phyloP scores from a whole-genome alignment of 2,888 invertebrate species.

The Cepaea hortensis region DNA sequence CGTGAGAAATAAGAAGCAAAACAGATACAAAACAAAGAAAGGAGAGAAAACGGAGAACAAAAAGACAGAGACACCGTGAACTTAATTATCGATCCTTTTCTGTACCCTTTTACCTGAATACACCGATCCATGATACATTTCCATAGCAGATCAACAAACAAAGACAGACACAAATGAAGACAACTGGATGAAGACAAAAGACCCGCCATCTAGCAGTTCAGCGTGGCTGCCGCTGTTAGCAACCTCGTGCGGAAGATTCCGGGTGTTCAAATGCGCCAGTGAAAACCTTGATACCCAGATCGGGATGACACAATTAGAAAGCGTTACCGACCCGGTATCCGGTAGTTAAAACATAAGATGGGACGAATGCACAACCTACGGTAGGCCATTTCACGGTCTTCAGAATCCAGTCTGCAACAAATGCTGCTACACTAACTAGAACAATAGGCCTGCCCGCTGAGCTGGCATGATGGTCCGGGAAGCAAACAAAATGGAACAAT shows the following conservation, averaged over 20 bases:
- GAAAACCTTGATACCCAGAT: not conserved
- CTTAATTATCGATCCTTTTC: slow-evolving; percentile 8
- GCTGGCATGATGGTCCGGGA: slow-evolving; percentile 23
- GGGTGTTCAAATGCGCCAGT: not conserved
- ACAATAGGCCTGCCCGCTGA: slow-evolving; percentile 6
- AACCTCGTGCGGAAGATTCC: slow-evolving; percentile 1
- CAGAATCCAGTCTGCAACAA: slow-evolving; percentile 34
- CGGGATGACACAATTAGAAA: not conserved
- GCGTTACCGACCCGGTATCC: not conserved
- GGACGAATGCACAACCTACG: not conserved
- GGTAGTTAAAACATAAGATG: slow-evolving; percentile 13
- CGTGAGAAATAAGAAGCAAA: not conserved
- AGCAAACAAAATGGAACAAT: slow-evolving; percentile 27
- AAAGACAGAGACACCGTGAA: too few species aligned
- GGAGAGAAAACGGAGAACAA: too few species aligned
- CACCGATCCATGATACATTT: slow-evolving; percentile 15
- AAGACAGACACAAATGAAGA: slow-evolving; percentile 18
- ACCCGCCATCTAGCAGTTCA: slow-evolving; percentile 15
- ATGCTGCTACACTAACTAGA: slow-evolving; percentile 16
- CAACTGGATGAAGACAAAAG: slow-evolving; percentile 27
- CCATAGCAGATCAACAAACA: slow-evolving; percentile 24
- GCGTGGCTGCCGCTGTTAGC: not conserved
- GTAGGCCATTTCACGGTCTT: slow-evolving; percentile 20
- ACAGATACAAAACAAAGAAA: too few species aligned
- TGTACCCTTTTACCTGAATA: slow-evolving; percentile 9